These are phyloP conservation scores for Falco biarmicus DNA, from an alignment of 2,797 vertebrate genomes.

Conservation along the genomic window DNA sequence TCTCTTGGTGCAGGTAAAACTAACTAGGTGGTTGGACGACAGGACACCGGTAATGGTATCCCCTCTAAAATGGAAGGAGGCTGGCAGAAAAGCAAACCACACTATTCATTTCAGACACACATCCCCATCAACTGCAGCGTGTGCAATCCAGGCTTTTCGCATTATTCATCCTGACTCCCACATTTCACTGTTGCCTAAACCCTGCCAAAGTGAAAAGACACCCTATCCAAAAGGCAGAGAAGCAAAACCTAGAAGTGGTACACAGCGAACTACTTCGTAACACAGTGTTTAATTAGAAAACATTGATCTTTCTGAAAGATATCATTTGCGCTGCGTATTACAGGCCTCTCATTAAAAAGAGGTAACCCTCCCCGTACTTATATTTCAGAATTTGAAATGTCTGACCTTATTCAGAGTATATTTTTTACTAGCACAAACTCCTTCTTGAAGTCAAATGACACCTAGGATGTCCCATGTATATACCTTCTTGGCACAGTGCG, in stretches of 20 bases:
- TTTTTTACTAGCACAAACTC: background rate
- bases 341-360: background rate
- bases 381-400: background rate
- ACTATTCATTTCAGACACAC: background rate
- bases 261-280: background rate
- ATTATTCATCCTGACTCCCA: background rate
- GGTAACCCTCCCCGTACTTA: background rate
- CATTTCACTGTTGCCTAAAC: background rate
- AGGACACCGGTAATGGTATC: background rate
- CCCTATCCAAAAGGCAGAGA: background rate
- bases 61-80: background rate
- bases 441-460: background rate
- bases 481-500: background rate
- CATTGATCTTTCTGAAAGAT: background rate
- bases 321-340: background rate
- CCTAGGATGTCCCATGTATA: background rate
- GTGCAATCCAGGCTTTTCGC: rapidly evolving
- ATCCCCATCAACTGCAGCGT: background rate
- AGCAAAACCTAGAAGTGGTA: background rate
- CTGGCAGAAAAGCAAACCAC: background rate
- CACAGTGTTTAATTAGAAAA: background rate
- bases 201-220: background rate
- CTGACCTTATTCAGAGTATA: background rate
- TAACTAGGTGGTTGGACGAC: background rate
- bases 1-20: background rate